Evolutionary conservation across 2,888 invertebrate genomes (phyloP), one percentile per base, ranked within the genome.

Genomic region (Gastrophysa polygoni): DNA sequence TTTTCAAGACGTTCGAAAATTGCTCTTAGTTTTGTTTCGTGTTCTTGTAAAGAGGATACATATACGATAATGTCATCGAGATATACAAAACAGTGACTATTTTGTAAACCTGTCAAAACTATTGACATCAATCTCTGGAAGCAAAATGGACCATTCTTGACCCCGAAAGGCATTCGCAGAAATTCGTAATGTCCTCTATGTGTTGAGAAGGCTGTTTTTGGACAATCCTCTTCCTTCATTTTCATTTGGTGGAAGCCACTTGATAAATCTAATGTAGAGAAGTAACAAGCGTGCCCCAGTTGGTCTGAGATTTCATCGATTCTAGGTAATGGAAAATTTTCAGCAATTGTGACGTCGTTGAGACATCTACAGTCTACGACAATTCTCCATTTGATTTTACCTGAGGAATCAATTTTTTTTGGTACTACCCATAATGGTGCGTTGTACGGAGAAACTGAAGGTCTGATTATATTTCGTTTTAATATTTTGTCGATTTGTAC

Each of bases 191-290:
- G 52, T 4, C 52, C 52, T 3, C 11, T 14, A 28, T 70, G 72
- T 8, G 73, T 71, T 2, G 72, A 70, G 61, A 80, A 80, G 1
- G 79, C 80, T 8, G 79, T 80, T 74, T 80, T 80, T 20, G 63
- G 57, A 10, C 66, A 59, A 61, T 78, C 77, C 43, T 69, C 50
- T 3, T 64, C 58, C 46, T 71, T 29, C 66, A 79, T 70, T 54
- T 62, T 18, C 11, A 80, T 77, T 68, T 81, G 80, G 59, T 81
- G 80, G 65, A 76, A 81, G 0, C 80, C 80, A 2, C 71, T 71
- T 1, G 78, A 75, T 28, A 28, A 55, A 64, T 80, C 81, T 28
- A 81, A 29, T 0, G 75, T 77, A 1, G 77, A 72, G 55, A 80
- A 81, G 65, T 78, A 80, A 58, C 71, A 71, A 1, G 76, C 68